phyloP scores from a whole-genome alignment of 2,797 vertebrate genomes.

The Pyrocephalus nanus region DNA sequence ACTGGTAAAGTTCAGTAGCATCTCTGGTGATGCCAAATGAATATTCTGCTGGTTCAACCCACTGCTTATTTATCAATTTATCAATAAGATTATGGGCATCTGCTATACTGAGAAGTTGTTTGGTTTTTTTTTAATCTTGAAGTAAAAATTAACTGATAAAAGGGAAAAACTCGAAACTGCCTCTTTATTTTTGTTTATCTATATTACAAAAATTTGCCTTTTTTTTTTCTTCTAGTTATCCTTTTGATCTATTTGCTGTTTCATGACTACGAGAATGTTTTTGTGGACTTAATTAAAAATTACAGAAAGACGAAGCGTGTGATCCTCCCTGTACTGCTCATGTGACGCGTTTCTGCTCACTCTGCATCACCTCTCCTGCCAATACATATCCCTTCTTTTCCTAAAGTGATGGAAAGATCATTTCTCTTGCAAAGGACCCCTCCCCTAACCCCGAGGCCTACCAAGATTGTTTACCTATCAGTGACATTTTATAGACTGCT shows the following conservation, averaged over 20 bases:
- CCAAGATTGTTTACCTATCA: background rate
- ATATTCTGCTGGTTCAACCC: background rate
- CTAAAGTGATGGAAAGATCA: background rate
- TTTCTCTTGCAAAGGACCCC: background rate
- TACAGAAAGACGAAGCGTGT: background rate
- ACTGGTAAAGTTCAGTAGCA: background rate
- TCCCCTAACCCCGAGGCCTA: background rate
- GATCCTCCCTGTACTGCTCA: background rate
- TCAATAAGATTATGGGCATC: background rate
- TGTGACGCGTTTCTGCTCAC: background rate
- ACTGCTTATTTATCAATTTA: background rate
- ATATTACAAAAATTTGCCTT: background rate
- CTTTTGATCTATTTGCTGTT: background rate
- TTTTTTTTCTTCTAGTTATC: background rate
- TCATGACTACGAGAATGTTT: background rate
- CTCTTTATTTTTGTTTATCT: background rate
- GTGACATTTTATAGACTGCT: background rate
- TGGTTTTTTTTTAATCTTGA: background rate
- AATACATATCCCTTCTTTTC: background rate
- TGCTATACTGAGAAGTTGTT: background rate
- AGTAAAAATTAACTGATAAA: background rate
- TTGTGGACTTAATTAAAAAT: background rate
- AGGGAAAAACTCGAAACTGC: background rate
- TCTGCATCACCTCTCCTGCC: background rate
- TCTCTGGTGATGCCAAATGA: background rate